Conservation (phyloP, 2,797 vertebrate genomes). For the Leptodactylus fallax region DNA sequence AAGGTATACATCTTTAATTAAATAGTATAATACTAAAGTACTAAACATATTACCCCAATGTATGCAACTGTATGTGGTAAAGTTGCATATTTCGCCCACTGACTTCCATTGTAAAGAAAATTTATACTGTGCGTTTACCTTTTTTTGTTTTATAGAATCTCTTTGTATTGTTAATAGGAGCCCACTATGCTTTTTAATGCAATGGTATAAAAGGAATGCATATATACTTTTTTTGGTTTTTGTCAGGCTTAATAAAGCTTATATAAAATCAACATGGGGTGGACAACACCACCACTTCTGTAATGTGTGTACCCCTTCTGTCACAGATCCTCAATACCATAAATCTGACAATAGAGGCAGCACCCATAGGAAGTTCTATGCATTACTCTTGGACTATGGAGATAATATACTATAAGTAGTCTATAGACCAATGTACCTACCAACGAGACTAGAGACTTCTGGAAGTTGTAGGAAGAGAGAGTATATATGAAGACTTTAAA, state of each 20-base stretch:
- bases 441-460: too few relatives aligned
- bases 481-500: too few relatives aligned
- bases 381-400: too few relatives aligned
- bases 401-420: too few relatives aligned
- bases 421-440: too few relatives aligned
- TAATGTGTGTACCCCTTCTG: too few relatives aligned
- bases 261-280: too few relatives aligned
- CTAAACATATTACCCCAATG: neutral
- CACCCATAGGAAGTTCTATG: too few relatives aligned
- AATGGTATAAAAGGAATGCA: neutral
- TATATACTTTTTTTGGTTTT: neutral
- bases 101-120: neutral
- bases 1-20: neutral
- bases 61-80: neutral
- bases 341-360: too few relatives aligned
- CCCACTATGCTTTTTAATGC: neutral
- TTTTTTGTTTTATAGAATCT: neutral
- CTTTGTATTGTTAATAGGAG: neutral
- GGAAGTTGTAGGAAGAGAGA: too few relatives aligned
- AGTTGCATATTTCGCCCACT: neutral
- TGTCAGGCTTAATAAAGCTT: neutral
- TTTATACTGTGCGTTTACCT: neutral
- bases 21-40: neutral
- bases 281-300: too few relatives aligned
- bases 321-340: too few relatives aligned